Base-by-base conservation (phyloP, 2,888 invertebrate species). In the Lasioglossum figueresi region DNA sequence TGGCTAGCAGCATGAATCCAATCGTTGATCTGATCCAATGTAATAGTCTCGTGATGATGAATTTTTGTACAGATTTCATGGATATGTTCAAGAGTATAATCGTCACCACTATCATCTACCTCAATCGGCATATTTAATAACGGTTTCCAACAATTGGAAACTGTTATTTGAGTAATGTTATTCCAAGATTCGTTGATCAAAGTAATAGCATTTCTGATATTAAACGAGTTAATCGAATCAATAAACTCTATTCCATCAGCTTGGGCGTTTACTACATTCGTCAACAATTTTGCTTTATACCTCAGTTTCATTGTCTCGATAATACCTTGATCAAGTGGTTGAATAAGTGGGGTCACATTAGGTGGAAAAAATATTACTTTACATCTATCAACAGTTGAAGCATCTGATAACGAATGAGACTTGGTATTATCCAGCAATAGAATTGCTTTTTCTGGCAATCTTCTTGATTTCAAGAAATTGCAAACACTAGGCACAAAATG, bases 321-420 rank as follows among this genome's bases (percentile, higher is more conserved):
- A 37, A 68, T 68, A 37, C 68, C 68, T 68, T 68, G 68, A 23
- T 68, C 12, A 23, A 68, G 68, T 2, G 68, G 68, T n/a, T 68
- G 68, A 68, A 68, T 37, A 68, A 37, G 34, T 10, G 68, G 16
- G 19, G 63, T 31, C 19, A 63, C 63, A 68, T 68, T 68, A 37
- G 68, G 23, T 37, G 68, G 68, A 5, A 68, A 68, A 68, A 37
- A 68, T 68, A 68, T 34, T 10, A 4, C 37, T 68, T 37, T 68
- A n/a, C 4, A 34, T 68, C 23, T n/a, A 23, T 23, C n/a, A 37
- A 68, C 23, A 34, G 19, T 23, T 37, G 23, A 68, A 23, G 10
- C 68, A 37, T n/a, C 6, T 68, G 23, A 23, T 37, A 37, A 37
- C 4, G 4, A 12, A 68, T 68, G 68, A 10, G 68, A 68, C 19